A percentile compares a stretch with the other conserved stretches of the same genome.
These are phyloP conservation scores for Equus quagga DNA, from an alignment of 2,113 vertebrate species.

Conservation along the genomic window DNA sequence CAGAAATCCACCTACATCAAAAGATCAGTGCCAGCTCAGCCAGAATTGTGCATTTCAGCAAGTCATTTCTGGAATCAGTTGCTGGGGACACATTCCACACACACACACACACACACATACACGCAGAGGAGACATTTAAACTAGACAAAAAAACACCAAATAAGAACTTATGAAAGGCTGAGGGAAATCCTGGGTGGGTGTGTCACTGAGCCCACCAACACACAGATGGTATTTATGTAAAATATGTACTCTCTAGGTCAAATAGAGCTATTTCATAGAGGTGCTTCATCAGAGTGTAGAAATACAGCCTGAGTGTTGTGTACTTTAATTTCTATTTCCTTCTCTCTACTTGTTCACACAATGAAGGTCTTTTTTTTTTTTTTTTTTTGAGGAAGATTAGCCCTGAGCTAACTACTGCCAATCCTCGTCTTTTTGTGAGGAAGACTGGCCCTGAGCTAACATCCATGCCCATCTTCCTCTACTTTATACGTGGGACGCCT, in stretches of 20 bases:
- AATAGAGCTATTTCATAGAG: background rate
- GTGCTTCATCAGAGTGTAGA: background rate
- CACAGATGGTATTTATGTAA: background rate
- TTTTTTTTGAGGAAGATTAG: no score
- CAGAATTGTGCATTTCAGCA: conserved; percentile 48
- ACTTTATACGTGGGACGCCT: no score
- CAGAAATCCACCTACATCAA: conserved; percentile 51
- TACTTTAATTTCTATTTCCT: background rate
- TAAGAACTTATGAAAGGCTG: background rate
- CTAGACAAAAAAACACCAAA: background rate
- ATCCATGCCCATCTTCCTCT: no score
- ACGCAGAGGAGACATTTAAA: background rate
- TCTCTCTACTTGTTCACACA: background rate
- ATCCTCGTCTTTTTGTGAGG: no score
- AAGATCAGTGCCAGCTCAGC: background rate
- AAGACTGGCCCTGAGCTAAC: no score
- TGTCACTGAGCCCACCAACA: background rate
- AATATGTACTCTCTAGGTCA: background rate
- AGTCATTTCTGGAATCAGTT: conserved; percentile 50
- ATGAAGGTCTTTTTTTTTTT: background rate
- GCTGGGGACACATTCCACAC: background rate
- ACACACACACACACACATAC: no score
- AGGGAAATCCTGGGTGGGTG: background rate
- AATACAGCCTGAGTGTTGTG: background rate
- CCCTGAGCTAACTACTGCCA: no score